Conservation (phyloP, 2,113 vertebrate species). For the Strix uralensis region DNA sequence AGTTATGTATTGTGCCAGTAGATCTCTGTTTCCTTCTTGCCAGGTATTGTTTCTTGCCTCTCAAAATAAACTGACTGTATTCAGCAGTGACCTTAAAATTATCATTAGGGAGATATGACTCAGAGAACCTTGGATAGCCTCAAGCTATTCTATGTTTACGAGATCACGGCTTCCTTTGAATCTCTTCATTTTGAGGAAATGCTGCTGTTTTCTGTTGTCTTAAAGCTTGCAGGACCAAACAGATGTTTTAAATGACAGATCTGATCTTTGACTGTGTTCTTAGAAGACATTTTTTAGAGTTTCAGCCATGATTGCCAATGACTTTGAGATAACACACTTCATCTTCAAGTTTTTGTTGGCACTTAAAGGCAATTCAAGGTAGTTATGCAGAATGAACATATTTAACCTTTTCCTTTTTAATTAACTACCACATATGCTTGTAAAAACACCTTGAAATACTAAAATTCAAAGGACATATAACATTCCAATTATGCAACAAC, state of each 20-base stretch:
- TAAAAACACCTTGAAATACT: background rate
- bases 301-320: background rate
- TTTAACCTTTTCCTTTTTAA: background rate
- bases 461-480: background rate
- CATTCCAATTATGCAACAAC: background rate
- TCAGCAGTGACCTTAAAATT: constrained; percentile 14
- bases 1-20: background rate
- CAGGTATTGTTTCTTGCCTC: background rate
- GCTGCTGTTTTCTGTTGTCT: background rate
- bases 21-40: constrained; percentile 7
- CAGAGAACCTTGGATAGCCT: background rate
- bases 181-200: background rate
- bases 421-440: background rate
- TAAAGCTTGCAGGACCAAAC: background rate
- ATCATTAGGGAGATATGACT: background rate
- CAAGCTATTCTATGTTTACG: background rate
- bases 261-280: background rate
- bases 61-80: background rate
- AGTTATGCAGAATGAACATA: background rate
- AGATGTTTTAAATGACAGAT: background rate
- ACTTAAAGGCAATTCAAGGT: background rate
- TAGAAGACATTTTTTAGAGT: background rate
- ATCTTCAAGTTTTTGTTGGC: background rate
- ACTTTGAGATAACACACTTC: background rate
- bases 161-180: background rate